A percentile compares a stretch with the other conserved stretches of the same genome.
Conservation (phyloP, 2,797 vertebrate genomes). For the Acridotheres tristis region DNA sequence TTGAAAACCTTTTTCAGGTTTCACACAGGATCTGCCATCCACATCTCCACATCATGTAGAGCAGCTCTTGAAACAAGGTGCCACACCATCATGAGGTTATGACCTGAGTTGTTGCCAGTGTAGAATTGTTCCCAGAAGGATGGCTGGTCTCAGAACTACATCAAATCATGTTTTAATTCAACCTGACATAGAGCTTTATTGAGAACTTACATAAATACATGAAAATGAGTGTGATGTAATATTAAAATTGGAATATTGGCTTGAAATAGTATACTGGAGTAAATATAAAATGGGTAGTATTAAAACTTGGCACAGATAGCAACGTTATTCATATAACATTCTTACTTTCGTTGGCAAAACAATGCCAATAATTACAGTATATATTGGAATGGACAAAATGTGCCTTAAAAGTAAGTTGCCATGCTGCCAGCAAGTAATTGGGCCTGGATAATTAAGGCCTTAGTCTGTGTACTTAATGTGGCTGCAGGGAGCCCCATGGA, state of each 20-base stretch:
- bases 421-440: background rate
- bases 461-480: background rate
- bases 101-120: background rate
- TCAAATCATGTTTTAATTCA: conserved; percentile 14
- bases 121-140: background rate
- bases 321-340: background rate
- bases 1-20: background rate
- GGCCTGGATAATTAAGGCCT: background rate
- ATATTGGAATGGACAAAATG: background rate
- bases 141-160: background rate
- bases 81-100: accelerated
- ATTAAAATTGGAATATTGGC: conserved; percentile 14
- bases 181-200: background rate
- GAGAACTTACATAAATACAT: background rate
- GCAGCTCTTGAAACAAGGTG: background rate
- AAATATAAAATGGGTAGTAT: background rate
- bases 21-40: background rate
- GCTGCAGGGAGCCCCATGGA: background rate
- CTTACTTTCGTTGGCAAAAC: conserved; percentile 23
- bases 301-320: conserved; percentile 9
- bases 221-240: conserved; percentile 33
- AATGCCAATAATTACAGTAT: background rate
- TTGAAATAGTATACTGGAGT: background rate
- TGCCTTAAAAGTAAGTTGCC: background rate
- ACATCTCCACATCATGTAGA: background rate